These are phyloP conservation scores for Paracentrotus lividus DNA, from an alignment of 53 echinoderm and acorn worm species.

Conservation along the genomic window DNA sequence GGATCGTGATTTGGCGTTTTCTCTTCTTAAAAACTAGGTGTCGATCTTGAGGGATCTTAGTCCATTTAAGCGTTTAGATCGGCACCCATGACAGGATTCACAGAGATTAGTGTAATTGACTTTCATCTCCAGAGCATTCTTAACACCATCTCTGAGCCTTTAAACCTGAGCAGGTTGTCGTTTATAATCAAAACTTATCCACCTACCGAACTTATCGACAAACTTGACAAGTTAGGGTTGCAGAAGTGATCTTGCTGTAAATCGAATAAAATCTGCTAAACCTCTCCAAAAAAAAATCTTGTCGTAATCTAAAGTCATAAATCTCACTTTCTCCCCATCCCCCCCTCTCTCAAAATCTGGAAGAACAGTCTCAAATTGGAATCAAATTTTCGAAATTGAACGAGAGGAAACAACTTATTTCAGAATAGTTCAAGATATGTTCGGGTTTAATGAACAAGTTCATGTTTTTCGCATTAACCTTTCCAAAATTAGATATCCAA, in stretches of 20 bases:
- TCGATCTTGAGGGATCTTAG: neutral
- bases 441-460: neutral
- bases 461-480: neutral
- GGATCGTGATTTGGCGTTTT: slow-evolving; percentile 33
- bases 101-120: slow-evolving; percentile 11
- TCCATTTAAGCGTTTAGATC: neutral
- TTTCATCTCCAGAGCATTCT: neutral
- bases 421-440: neutral
- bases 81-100: neutral
- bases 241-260: neutral
- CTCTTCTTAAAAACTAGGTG: neutral
- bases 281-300: neutral
- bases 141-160: neutral
- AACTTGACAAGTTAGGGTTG: neutral
- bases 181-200: neutral
- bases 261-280: neutral
- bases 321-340: neutral
- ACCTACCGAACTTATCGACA: too few relatives aligned
- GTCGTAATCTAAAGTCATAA: neutral
- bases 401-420: neutral
- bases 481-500: neutral
- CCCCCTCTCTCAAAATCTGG: neutral
- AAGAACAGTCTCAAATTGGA: neutral
- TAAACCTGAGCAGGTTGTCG: neutral
- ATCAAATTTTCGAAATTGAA: neutral